Evolutionary conservation across 2,888 invertebrate genomes (phyloP).

Genomic region (Leucophenga maculata): DNA sequence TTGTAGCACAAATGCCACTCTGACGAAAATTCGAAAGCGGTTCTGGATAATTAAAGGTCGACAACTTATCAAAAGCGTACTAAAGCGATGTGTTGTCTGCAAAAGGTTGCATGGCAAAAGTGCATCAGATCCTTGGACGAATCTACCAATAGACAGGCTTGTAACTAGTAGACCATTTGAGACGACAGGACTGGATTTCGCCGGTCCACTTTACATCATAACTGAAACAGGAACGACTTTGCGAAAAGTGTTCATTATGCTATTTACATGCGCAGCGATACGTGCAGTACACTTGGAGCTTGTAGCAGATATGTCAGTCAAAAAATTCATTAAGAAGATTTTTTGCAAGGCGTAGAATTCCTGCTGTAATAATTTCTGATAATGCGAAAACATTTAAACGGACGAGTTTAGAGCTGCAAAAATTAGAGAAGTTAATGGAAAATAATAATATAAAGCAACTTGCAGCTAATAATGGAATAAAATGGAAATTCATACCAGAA

Average conservation of each 20-base stretch:
- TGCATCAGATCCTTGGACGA: slow-evolving; percentile 30
- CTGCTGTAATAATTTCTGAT: slow-evolving; percentile 28
- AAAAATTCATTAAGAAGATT: slow-evolving; percentile 17
- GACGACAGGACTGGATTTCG: slow-evolving; percentile 34
- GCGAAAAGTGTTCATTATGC: slow-evolving; percentile 25
- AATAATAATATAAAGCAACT: slow-evolving; percentile 28
- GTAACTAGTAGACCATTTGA: slow-evolving; percentile 25
- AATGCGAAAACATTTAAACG: slow-evolving; percentile 30
- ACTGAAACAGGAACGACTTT: not conserved
- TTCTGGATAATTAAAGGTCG: slow-evolving; percentile 32
- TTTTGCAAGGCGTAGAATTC: slow-evolving; percentile 25
- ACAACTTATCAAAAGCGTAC: slow-evolving; percentile 22
- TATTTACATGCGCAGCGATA: slow-evolving; percentile 31
- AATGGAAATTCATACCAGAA: slow-evolving; percentile 36
- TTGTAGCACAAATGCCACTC: slow-evolving; percentile 28
- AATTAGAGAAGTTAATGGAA: slow-evolving; percentile 28
- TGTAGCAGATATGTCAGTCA: slow-evolving; percentile 20
- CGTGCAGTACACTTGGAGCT: slow-evolving; percentile 33
- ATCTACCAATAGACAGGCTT: not conserved
- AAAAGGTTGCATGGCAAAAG: not conserved
- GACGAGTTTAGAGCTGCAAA: slow-evolving; percentile 30
- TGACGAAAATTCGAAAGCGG: slow-evolving; percentile 18
- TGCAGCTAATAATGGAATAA: slow-evolving; percentile 30
- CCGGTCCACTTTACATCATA: slow-evolving; percentile 23
- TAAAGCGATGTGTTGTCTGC: too few relatives aligned